Conservation (phyloP, 2,797 vertebrate genomes). For the Enteromius fasciolatus region DNA sequence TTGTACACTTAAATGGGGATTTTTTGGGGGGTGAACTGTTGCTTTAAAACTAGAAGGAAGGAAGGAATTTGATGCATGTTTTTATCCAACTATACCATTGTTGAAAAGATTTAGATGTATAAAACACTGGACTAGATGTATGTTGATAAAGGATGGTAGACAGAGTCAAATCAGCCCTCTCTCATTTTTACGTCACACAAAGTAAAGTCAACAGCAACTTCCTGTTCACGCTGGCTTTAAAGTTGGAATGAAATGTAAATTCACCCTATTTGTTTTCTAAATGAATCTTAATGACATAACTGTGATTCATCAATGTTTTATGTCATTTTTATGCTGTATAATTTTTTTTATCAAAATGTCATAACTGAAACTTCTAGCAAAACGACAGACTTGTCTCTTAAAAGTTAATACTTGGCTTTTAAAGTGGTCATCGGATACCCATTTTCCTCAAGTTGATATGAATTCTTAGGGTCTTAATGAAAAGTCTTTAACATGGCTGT, state of each 20-base stretch:
- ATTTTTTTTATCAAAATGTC: neutral
- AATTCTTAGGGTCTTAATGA: too few relatives aligned
- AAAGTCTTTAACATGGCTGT: too few relatives aligned
- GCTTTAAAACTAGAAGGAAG: too few relatives aligned
- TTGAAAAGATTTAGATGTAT: neutral
- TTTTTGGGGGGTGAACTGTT: too few relatives aligned
- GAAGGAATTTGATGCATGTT: too few relatives aligned
- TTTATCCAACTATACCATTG: too few relatives aligned
- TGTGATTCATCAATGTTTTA: neutral
- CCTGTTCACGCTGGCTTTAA: too few relatives aligned
- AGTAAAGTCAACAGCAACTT: too few relatives aligned
- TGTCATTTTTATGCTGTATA: neutral
- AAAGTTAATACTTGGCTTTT: neutral
- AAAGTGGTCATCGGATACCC: too few relatives aligned
- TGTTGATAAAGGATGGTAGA: neutral
- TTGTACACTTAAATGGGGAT: too few relatives aligned
- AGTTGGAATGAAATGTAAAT: neutral
- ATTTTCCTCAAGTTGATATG: too few relatives aligned
- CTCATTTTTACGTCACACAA: neutral
- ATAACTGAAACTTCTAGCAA: neutral
- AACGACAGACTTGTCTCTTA: neutral
- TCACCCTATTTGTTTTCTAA: neutral
- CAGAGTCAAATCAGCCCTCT: neutral
- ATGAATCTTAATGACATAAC: neutral
- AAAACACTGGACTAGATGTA: neutral